Evolutionary conservation across 2,888 invertebrate genomes (phyloP).

Genomic region (Macropis europaea): DNA sequence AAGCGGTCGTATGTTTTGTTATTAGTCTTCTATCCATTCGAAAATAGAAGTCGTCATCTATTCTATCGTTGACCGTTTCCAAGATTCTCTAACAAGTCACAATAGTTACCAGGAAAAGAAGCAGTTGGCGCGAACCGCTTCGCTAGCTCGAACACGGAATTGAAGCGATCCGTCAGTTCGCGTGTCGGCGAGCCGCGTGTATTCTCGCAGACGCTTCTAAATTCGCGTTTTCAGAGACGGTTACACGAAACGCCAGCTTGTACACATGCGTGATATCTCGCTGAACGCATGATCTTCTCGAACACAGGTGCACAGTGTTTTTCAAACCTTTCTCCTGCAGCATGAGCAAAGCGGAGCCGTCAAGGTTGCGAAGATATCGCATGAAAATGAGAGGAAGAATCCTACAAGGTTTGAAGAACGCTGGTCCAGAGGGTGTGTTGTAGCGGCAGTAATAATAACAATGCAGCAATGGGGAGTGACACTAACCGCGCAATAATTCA

Average conservation of each 20-base stretch:
- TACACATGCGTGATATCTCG: neutral
- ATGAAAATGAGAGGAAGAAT: too few species aligned
- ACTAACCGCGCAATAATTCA: neutral
- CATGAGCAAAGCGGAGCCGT: too few species aligned
- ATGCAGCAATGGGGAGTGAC: neutral
- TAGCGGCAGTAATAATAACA: neutral
- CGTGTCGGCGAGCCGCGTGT: neutral
- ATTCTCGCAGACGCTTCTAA: neutral
- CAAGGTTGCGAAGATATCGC: too few species aligned
- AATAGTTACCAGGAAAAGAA: constrained; percentile 20
- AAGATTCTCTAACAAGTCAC: constrained; percentile 28
- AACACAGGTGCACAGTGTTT: neutral
- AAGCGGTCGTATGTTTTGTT: neutral
- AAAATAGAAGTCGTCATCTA: constrained; percentile 6
- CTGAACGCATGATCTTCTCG: neutral
- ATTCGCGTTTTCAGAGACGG: constrained; percentile 11
- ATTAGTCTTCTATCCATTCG: neutral
- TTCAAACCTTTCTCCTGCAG: neutral
- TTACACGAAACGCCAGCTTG: neutral
- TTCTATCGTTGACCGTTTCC: constrained; percentile 31
- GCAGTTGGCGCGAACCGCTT: constrained; percentile 19
- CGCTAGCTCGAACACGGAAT: neutral
- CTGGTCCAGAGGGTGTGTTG: neutral
- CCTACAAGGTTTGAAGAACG: neutral
- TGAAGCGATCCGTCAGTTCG: neutral